Base-by-base conservation (phyloP, 2,113 vertebrate species). In the Phyllostomus hastatus region DNA sequence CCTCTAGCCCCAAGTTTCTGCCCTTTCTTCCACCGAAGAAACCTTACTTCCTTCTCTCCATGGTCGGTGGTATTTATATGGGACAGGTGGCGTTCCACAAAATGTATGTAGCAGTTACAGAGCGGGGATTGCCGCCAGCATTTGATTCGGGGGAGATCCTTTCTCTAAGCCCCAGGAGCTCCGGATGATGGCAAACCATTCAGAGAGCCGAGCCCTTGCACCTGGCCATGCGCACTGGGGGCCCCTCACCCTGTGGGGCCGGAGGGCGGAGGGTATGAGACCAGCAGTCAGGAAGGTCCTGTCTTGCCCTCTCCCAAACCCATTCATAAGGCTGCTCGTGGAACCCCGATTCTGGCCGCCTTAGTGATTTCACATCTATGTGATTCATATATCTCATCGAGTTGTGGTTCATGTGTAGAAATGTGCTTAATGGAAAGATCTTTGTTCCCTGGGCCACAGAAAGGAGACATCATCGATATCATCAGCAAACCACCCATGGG, bases 401-500 rank as follows among this genome's bases (percentile, higher is more conserved):
- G 41, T 57, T 24, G 41, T 31, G 76, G 38, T 52, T 89, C 46
- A 1, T 59, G 17, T 31, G 7, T 8, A 73, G 94, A 83, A 88
- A 31, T 33, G n/a, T 1, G 35, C 73, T 91, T 96, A 28, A 97
- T 5, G 43, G 67, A 35, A 88, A 50, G 67, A 24, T 88, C 88
- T 95, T 66, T 98, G n/a, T 79, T 90, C 31, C 66, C 93, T 92
- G 89, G 28, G 76, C 87, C 92, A 7, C 98, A 99, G 99, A 99
- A 99, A 86, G 99, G 99, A 9, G 99, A 99, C n/a, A 99, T 99
- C 97, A 99, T 99, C 10, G 99, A 99, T 93, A 99, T 99, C 95
- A 99, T 99, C 98, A 99, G 99, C 97, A 99, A 99, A 95, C 99
- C 99, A 0, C 99, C 99, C n/a, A 99, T 99, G 99, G 99, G 99